A percentile compares a stretch with the other conserved stretches of the same genome.
Evolutionary conservation across 2,888 invertebrate species (phyloP).

Genomic region (Heteromyza rotundicornis): DNA sequence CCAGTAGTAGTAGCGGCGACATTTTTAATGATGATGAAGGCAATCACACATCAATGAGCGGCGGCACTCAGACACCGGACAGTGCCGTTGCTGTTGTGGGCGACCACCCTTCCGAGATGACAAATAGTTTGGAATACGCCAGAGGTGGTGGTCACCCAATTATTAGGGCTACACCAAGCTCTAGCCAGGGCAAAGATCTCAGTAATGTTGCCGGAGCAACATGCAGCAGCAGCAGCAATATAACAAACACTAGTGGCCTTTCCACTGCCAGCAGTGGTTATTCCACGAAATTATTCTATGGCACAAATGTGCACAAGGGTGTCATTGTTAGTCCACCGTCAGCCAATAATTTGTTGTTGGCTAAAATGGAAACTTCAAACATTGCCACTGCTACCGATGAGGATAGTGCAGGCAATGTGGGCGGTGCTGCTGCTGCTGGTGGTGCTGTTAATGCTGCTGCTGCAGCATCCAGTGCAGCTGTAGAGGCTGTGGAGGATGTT

Average conservation of each 20-base stretch:
- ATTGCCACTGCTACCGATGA: no score
- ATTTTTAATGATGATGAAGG: neutral
- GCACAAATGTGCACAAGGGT: constrained; percentile 42
- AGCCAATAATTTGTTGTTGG: no score
- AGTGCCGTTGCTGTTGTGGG: neutral
- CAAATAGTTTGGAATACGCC: constrained; percentile 22
- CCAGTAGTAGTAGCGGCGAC: neutral
- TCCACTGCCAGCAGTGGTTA: constrained; percentile 32
- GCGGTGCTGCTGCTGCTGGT: constrained; percentile 21
- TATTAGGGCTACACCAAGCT: no score
- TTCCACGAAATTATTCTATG: constrained; percentile 49
- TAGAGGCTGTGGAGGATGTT: constrained; percentile 33
- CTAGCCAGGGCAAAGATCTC: neutral
- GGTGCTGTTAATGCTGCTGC: neutral
- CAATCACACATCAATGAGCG: constrained; percentile 1
- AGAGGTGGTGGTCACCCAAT: no score
- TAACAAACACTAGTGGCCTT: constrained; percentile 24
- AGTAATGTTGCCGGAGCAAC: constrained; percentile 26
- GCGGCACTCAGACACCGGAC: no score
- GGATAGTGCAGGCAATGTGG: constrained; percentile 18
- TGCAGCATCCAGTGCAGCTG: neutral
- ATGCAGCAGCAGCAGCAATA: no score
- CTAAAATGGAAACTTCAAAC: no score
- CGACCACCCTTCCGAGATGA: constrained; percentile 25
- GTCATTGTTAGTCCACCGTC: constrained; percentile 49